Evolutionary conservation across 2,888 invertebrate genomes (phyloP).

Genomic region (Rosalia funebris): DNA sequence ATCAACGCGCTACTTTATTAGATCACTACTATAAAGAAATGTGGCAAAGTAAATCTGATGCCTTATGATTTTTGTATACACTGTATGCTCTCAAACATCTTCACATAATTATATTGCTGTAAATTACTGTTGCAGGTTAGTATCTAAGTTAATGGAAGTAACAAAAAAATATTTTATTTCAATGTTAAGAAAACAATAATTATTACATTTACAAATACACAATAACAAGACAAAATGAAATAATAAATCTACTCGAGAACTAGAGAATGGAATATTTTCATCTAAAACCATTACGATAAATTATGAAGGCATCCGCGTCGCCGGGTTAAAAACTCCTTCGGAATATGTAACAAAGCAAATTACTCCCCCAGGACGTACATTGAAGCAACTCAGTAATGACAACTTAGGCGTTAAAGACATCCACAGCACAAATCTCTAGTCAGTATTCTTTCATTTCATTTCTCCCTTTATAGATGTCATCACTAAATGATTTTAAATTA

Average conservation of each 20-base stretch:
- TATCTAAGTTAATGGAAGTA: too few species aligned
- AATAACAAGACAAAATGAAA: constrained; percentile 1
- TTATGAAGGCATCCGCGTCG: constrained; percentile 50
- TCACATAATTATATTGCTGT: too few species aligned
- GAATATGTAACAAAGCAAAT: constrained; percentile 55
- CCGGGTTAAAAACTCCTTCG: constrained; percentile 51
- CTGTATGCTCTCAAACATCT: too few species aligned
- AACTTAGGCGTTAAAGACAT: constrained; percentile 9
- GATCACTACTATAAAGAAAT: too few species aligned
- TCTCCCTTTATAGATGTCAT: constrained; percentile 25
- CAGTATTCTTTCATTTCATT: constrained; percentile 19
- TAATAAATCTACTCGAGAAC: not conserved
- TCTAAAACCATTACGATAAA: constrained; percentile 36
- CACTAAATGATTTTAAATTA: constrained; percentile 24
- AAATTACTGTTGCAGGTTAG: too few species aligned
- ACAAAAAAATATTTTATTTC: too few species aligned
- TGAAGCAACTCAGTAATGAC: constrained; percentile 14
- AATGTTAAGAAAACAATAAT: too few species aligned
- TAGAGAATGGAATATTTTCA: not conserved
- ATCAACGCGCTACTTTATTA: too few species aligned
- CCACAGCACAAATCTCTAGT: constrained; percentile 17
- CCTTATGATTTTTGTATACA: too few species aligned
- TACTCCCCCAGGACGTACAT: constrained; percentile 44
- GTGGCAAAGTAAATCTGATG: too few species aligned
- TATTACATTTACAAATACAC: constrained; percentile 9